Conservation (phyloP, 1,140 invertebrate genomes). For the Ruditapes philippinarum region DNA sequence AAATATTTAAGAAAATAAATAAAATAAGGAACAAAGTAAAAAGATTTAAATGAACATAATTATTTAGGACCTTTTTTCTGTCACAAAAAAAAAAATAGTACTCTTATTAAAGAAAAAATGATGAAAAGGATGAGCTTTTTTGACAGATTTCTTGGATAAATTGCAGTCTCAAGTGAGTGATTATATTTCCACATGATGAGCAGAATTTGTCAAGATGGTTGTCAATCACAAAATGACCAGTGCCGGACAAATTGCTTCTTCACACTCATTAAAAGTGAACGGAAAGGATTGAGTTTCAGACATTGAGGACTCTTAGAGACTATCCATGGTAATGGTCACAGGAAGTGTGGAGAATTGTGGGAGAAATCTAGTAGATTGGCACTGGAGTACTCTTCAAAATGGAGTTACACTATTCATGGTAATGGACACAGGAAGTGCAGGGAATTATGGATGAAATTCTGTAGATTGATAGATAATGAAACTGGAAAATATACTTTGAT, state of each 20-base stretch:
- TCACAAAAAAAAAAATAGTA: no score
- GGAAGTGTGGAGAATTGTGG: constrained; percentile 27
- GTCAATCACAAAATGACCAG: constrained; percentile 53
- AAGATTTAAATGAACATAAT: no score
- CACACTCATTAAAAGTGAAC: constrained; percentile 60
- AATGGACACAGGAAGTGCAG: constrained; percentile 26
- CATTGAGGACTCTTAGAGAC: constrained; percentile 34
- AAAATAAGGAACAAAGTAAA: no score
- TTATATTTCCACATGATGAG: constrained; percentile 56
- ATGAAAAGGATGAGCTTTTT: neutral
- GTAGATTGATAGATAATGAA: constrained; percentile 41
- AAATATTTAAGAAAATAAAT: no score
- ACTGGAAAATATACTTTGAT: constrained; percentile 24
- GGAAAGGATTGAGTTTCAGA: constrained; percentile 48
- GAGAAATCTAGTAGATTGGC: constrained; percentile 38
- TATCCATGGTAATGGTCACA: constrained; percentile 34
- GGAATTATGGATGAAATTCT: constrained; percentile 7
- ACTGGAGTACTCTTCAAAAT: constrained; percentile 28
- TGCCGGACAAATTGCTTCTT: constrained; percentile 58
- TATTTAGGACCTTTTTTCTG: no score
- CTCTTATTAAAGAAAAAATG: no score
- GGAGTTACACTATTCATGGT: neutral
- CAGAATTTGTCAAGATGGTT: constrained; percentile 54
- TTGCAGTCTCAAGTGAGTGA: constrained; percentile 45
- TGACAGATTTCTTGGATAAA: constrained; percentile 3